A percentile compares a stretch with the other conserved stretches of the same genome.
Conservation (phyloP, 1,140 invertebrate genomes). For the Brachionus paranguensis region DNA sequence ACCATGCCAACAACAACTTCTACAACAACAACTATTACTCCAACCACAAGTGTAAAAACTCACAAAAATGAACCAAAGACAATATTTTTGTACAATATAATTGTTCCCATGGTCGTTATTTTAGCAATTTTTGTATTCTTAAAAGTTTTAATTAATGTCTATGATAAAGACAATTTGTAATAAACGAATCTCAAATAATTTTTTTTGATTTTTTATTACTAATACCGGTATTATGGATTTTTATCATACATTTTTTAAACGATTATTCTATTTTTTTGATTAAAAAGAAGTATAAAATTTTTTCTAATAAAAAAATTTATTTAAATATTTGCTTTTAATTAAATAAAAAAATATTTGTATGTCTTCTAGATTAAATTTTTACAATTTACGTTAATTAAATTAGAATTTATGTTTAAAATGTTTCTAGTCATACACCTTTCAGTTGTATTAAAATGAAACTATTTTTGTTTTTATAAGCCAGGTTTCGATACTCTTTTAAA, state of each 20-base stretch:
- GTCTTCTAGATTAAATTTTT: not conserved
- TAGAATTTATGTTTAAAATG: not conserved
- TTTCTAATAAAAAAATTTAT: not conserved
- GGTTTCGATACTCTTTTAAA: not conserved
- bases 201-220: not conserved
- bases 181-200: not conserved
- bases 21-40: not conserved
- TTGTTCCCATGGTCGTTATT: not conserved
- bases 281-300: not conserved
- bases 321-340: not conserved
- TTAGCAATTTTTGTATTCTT: not conserved
- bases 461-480: not conserved
- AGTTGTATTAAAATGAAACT: not conserved
- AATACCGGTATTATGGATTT: not conserved
- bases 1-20: not conserved
- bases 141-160: constrained; percentile 17
- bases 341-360: no score
- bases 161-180: constrained; percentile 5
- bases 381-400: not conserved
- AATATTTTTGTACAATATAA: constrained; percentile 12
- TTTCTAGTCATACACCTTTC: not conserved
- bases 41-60: not conserved
- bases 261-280: not conserved
- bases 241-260: not conserved
- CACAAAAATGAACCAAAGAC: not conserved